phyloP scores from a whole-genome alignment of 2,797 vertebrate genomes.

The Channa striata region DNA sequence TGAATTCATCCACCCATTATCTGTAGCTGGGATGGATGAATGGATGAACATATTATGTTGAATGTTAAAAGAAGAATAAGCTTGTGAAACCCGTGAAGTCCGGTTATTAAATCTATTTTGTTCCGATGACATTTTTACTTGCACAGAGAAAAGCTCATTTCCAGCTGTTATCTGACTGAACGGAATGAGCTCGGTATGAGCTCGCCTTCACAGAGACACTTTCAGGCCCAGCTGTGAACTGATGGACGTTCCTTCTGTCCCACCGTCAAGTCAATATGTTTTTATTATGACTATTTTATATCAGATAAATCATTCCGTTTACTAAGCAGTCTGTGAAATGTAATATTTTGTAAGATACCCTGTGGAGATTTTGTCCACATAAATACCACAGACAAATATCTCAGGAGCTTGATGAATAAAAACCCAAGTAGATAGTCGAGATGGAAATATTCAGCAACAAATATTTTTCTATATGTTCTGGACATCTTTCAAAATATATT shows the following conservation, averaged over 20 bases:
- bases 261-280: conserved; percentile 32
- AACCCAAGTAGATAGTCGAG: neutral
- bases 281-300: conserved; percentile 45
- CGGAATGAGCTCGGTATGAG: conserved; percentile 8
- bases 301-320: conserved; percentile 30
- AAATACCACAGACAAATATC: neutral
- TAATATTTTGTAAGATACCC: neutral
- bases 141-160: neutral
- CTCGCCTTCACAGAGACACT: conserved; percentile 44
- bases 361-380: neutral
- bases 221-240: conserved; percentile 37
- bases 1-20: no score
- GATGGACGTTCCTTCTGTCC: conserved; percentile 21
- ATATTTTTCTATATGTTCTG: no score
- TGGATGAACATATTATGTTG: no score
- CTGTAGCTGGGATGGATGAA: no score
- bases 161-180: conserved; percentile 6
- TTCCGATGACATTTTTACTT: conserved; percentile 6
- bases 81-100: neutral
- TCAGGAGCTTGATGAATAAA: neutral
- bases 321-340: neutral
- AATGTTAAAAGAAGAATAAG: no score
- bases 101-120: conserved; percentile 3
- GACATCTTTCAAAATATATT: no score
- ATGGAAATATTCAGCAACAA: neutral